Evolutionary conservation across 2,888 invertebrate species (phyloP).

Genomic region (Homarus gammarus): DNA sequence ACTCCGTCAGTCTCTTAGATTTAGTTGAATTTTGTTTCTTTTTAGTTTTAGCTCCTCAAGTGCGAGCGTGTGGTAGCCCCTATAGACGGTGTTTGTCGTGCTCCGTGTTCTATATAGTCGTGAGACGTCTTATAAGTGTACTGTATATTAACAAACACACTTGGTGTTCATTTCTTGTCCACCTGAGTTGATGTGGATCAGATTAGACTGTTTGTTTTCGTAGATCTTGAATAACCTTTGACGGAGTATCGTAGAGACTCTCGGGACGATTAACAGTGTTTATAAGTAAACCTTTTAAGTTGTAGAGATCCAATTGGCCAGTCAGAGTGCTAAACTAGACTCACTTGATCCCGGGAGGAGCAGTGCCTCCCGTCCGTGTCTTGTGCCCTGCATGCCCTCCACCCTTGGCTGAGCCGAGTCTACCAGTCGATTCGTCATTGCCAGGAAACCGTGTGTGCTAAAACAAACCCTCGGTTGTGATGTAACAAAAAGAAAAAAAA

Average conservation of each 20-base stretch:
- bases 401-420: slow-evolving; percentile 20
- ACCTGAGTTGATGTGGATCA: background rate
- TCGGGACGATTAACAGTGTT: background rate
- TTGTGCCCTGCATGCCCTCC: slow-evolving; percentile 41
- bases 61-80: slow-evolving; percentile 25
- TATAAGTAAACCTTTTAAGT: background rate
- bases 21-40: background rate
- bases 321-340: slow-evolving; percentile 51
- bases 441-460: slow-evolving; percentile 5
- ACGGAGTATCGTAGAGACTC: slow-evolving; percentile 32
- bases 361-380: background rate
- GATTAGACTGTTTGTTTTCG: slow-evolving; percentile 2
- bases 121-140: background rate
- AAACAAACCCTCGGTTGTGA: background rate
- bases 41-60: background rate
- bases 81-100: slow-evolving; percentile 6
- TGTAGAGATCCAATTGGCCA: slow-evolving; percentile 16
- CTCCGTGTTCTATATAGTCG: slow-evolving; percentile 1
- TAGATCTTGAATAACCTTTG: slow-evolving; percentile 18
- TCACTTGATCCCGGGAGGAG: slow-evolving; percentile 32
- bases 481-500: background rate
- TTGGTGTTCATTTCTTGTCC: background rate
- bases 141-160: background rate
- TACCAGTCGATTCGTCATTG: slow-evolving; percentile 21
- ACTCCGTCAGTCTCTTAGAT: slow-evolving; percentile 31